Base-by-base conservation (phyloP, 2,113 vertebrate genomes). In the Gadus chalcogrammus region DNA sequence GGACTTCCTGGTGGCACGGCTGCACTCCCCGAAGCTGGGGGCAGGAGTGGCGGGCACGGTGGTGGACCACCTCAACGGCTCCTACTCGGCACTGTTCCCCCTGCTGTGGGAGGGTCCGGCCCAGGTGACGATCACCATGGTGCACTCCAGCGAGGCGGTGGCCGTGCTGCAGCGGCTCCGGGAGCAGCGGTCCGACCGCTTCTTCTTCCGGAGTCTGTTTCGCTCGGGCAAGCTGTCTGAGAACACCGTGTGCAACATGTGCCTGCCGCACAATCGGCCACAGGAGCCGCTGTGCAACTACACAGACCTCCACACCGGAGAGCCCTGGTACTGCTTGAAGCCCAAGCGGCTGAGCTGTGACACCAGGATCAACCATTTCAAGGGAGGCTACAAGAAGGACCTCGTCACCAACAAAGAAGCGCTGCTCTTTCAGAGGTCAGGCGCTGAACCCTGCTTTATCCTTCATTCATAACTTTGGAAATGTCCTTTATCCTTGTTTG, bases 311-410 rank as follows among this genome's bases (percentile, higher is more conserved):
- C 89, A 93, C 82, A 97, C 95, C 0, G 97, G 97, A 0, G 97
- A 99, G 78, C 96, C 97, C 0, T 99, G 97, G 97, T 98, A 95
- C 91, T 99, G 97, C 83, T 96, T 96, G 71, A 98, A 96, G 71
- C 97, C 97, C 5, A 94, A 94, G 77, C 91, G 93, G 76, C 91
- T 99, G 31, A 82, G 93, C 69, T 99, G 96, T 79, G 92, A 94
- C 81, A 94, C 90, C 79, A 91, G 97, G 67, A 90, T 97, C 81
- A 96, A 91, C 87, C 97, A 99, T 48, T 92, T 90, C 73, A 97
- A 96, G 87, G 96, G 94, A 2, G 96, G 95, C 18, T 96, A 95
- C 76, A 85, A 93, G 52, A 96, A 95, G 82, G 90, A 93, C 71
- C 92, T 99, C 56, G 86, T 98, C n/a, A 94, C 91, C 1, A 83